phyloP scores from a whole-genome alignment of 2,888 invertebrate species.

The Homarus gammarus region DNA sequence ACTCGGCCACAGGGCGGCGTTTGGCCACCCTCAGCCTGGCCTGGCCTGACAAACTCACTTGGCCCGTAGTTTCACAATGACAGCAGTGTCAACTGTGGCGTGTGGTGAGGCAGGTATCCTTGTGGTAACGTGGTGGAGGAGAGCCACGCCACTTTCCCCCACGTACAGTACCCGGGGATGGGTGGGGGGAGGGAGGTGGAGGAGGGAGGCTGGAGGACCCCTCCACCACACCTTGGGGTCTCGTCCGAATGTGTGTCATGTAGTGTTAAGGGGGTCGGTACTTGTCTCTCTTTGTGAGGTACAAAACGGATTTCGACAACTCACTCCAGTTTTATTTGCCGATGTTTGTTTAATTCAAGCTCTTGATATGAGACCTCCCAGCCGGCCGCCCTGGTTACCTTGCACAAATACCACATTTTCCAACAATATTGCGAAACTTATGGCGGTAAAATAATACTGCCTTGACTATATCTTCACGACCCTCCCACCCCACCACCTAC shows the following conservation, averaged over 20 bases:
- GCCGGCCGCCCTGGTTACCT: not conserved
- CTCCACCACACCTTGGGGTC: no score
- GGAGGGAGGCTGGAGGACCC: no score
- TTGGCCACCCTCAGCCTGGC: not conserved
- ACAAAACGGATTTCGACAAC: constrained; percentile 8
- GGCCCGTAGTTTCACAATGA: not conserved
- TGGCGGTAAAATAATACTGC: not conserved
- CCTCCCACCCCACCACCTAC: no score
- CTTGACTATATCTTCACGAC: not conserved
- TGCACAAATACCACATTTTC: not conserved
- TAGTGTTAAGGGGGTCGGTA: not conserved
- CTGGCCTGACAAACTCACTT: not conserved
- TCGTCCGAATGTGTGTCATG: not conserved
- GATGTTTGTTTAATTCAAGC: not conserved
- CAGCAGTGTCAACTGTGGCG: not conserved
- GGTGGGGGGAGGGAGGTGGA: no score
- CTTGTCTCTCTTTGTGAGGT: constrained; percentile 4
- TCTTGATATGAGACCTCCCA: not conserved
- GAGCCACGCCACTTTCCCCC: no score
- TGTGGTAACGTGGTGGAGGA: no score
- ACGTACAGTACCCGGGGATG: no score
- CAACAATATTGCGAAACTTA: not conserved
- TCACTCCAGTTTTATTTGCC: not conserved
- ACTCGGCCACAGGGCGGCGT: not conserved
- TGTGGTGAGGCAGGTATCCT: not conserved